A percentile compares a stretch with the other conserved stretches of the same genome.
Evolutionary conservation across 2,113 vertebrate species (phyloP).

Genomic region (Rana temporaria): DNA sequence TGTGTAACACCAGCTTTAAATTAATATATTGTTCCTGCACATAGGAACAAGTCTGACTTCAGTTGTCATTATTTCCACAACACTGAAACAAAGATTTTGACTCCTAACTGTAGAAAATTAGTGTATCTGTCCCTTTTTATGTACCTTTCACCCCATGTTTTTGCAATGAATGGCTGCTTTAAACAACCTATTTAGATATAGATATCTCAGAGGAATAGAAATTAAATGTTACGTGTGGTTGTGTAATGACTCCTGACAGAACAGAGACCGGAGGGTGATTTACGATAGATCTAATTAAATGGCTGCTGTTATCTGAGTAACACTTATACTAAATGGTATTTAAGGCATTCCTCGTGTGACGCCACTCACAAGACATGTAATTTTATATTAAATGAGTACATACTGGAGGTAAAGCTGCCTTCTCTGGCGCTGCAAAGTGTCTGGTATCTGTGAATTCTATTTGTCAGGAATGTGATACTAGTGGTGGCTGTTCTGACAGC

Average conservation of each 20-base stretch:
- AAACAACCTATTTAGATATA: not conserved
- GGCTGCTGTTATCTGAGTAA: constrained; percentile 5
- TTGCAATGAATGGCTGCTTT: not conserved
- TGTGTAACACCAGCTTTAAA: too few species aligned
- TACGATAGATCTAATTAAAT: constrained; percentile 15
- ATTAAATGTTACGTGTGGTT: not conserved
- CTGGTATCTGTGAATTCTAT: constrained; percentile 33
- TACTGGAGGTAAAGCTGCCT: not conserved
- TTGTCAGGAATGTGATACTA: constrained; percentile 41
- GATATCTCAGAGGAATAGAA: not conserved
- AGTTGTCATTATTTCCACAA: too few species aligned
- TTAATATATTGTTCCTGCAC: too few species aligned
- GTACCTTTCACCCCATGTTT: not conserved
- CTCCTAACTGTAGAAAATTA: too few species aligned
- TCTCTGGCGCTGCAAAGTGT: not conserved
- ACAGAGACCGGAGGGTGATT: constrained; percentile 9
- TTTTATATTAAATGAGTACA: constrained; percentile 12
- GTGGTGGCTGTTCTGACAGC: constrained; percentile 11
- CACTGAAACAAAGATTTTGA: too few species aligned
- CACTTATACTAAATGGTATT: constrained; percentile 27
- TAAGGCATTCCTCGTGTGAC: constrained; percentile 16
- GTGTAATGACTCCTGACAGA: constrained; percentile 24
- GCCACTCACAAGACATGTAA: constrained; percentile 6
- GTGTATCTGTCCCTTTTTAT: too few species aligned
- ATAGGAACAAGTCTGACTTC: too few species aligned